Evolutionary conservation across 2,797 vertebrate genomes (phyloP).

Genomic region (Dipus sagitta): DNA sequence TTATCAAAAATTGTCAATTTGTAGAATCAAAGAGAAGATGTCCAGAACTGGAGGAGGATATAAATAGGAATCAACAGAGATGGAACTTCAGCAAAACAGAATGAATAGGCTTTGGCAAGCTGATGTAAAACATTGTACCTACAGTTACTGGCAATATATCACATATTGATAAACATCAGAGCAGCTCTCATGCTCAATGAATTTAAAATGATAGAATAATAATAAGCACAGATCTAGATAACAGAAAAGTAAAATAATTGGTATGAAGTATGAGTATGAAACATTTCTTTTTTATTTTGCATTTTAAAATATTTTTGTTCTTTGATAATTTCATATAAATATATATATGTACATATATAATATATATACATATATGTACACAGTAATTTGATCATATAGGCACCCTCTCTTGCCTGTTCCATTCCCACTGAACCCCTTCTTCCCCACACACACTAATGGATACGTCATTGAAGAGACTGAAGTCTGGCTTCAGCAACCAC

Average conservation of each 20-base stretch:
- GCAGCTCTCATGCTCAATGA: not conserved
- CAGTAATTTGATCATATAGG: too few relatives aligned
- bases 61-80: not conserved
- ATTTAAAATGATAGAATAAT: not conserved
- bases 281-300: not conserved
- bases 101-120: not conserved
- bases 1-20: not conserved
- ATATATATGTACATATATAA: too few relatives aligned
- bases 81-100: not conserved
- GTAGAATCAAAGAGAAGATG: not conserved
- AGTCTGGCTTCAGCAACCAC: too few relatives aligned
- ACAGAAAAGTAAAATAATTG: not conserved
- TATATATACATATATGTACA: too few relatives aligned
- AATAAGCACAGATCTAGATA: not conserved
- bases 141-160: not conserved
- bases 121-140: too few relatives aligned
- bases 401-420: too few relatives aligned
- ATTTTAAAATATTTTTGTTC: too few relatives aligned
- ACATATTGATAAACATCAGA: not conserved
- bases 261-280: not conserved
- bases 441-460: too few relatives aligned
- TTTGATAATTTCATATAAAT: too few relatives aligned
- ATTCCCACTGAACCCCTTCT: too few relatives aligned
- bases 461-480: too few relatives aligned
- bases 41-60: not conserved